A percentile compares a stretch with the other conserved stretches of the same genome.
Conservation (phyloP, 1,140 invertebrate genomes). For the Drosophila virilis region DNA sequence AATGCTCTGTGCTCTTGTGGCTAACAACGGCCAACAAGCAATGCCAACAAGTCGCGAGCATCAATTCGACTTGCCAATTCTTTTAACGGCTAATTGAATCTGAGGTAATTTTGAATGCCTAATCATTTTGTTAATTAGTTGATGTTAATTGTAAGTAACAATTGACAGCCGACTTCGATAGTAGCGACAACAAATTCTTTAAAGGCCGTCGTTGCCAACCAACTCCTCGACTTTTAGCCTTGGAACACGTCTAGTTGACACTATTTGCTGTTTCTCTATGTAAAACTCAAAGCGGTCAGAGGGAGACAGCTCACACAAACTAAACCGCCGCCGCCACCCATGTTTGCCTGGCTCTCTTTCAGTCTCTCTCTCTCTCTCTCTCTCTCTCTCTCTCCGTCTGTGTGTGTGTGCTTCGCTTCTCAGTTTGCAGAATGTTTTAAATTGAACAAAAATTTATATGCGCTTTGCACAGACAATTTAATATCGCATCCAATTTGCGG, state of each 20-base stretch:
- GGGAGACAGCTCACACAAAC: constrained; percentile 17
- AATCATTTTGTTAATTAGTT: constrained; percentile 63
- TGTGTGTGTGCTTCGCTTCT: constrained; percentile 38
- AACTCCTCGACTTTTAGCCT: constrained; percentile 15
- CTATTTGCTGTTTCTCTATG: constrained; percentile 34
- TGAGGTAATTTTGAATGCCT: constrained; percentile 29
- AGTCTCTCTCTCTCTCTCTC: constrained; percentile 3
- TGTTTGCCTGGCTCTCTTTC: constrained; percentile 12
- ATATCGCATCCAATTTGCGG: constrained; percentile 84
- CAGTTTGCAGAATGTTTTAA: constrained; percentile 75
- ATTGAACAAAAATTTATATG: constrained; percentile 84
- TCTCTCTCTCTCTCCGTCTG: constrained; percentile 15
- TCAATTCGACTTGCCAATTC: constrained; percentile 46
- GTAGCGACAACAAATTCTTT: neutral
- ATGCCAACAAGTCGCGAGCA: constrained; percentile 4
- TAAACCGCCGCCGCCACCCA: neutral
- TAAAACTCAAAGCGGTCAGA: constrained; percentile 43
- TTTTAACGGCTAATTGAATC: constrained; percentile 69
- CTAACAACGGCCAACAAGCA: constrained; percentile 9
- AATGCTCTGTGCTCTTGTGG: constrained; percentile 59
- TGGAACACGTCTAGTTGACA: constrained; percentile 21
- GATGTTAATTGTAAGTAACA: constrained; percentile 1
- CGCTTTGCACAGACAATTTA: constrained; percentile 84
- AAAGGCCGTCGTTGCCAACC: neutral
- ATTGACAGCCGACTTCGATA: neutral